These are phyloP conservation scores for Helicoverpa assulta DNA, from an alignment of 2,888 invertebrate genomes.

Conservation along the genomic window DNA sequence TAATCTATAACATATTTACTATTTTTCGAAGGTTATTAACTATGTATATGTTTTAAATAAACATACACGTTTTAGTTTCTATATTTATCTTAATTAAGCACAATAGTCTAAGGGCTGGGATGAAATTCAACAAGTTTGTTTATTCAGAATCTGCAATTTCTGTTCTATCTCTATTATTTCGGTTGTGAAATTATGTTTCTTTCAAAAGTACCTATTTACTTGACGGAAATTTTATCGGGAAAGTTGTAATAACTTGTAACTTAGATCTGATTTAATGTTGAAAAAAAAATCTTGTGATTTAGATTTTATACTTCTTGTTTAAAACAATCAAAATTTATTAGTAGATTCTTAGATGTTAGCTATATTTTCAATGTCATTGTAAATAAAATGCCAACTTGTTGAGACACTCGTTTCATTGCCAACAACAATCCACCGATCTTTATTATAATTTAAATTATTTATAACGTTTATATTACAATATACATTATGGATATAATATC, in stretches of 20 bases:
- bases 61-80: conserved; percentile 80
- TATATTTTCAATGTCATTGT: conserved; percentile 90
- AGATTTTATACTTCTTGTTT: conserved; percentile 91
- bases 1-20: conserved; percentile 84
- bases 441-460: conserved; percentile 66
- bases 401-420: conserved; percentile 81
- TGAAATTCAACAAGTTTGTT: conserved; percentile 79
- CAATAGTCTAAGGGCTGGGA: conserved; percentile 86
- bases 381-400: conserved; percentile 91
- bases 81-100: conserved; percentile 79
- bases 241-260: conserved; percentile 74
- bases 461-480: conserved; percentile 66
- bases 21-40: conserved; percentile 87
- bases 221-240: conserved; percentile 67
- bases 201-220: conserved; percentile 50
- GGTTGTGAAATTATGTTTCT: conserved; percentile 73
- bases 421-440: conserved; percentile 64
- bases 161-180: conserved; percentile 64
- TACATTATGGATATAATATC: conserved; percentile 56
- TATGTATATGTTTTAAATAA: conserved; percentile 77
- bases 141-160: conserved; percentile 60
- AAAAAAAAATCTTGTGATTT: conserved; percentile 86
- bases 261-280: conserved; percentile 85
- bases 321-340: conserved; percentile 89
- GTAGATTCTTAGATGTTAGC: conserved; percentile 89